These are phyloP conservation scores for Leptinotarsa texana DNA, from an alignment of 1,140 invertebrate species.

Conservation along the genomic window DNA sequence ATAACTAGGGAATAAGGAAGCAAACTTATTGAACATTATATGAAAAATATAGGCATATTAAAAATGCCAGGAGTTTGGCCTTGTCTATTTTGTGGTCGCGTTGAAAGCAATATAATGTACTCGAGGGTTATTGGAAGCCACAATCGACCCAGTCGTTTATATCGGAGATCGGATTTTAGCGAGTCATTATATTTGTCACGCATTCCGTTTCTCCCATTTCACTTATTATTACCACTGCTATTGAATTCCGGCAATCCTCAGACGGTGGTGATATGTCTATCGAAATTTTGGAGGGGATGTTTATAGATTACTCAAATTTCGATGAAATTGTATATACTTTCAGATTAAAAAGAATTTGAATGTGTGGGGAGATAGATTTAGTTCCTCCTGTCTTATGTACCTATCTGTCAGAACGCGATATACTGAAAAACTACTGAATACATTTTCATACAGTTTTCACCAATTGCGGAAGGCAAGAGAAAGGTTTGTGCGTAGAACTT, in stretches of 20 bases:
- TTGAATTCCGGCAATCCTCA: conserved; percentile 18
- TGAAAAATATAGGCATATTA: conserved; percentile 25
- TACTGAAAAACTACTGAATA: too few relatives aligned
- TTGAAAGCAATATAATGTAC: conserved; percentile 21
- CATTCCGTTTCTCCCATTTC: conserved; percentile 10
- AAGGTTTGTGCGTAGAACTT: too few relatives aligned
- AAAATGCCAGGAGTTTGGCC: conserved; percentile 20
- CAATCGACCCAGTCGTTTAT: conserved; percentile 30
- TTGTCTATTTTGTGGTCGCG: conserved; percentile 24
- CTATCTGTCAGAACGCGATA: too few relatives aligned
- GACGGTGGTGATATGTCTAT: too few relatives aligned
- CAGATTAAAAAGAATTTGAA: too few relatives aligned
- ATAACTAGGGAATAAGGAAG: conserved; percentile 14
- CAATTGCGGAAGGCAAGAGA: too few relatives aligned
- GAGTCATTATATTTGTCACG: conserved; percentile 23
- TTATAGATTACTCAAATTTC: too few relatives aligned
- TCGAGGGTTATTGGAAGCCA: conserved; percentile 12
- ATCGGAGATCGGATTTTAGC: conserved; percentile 15
- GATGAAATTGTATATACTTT: too few relatives aligned
- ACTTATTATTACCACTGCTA: conserved; percentile 22
- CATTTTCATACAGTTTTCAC: too few relatives aligned
- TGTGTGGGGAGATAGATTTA: too few relatives aligned
- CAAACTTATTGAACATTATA: conserved; percentile 21
- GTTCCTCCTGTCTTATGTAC: too few relatives aligned
- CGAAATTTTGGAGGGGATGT: too few relatives aligned